These are phyloP conservation scores for Ophion obscuratus DNA, from an alignment of 2,888 invertebrate genomes.

Conservation along the genomic window DNA sequence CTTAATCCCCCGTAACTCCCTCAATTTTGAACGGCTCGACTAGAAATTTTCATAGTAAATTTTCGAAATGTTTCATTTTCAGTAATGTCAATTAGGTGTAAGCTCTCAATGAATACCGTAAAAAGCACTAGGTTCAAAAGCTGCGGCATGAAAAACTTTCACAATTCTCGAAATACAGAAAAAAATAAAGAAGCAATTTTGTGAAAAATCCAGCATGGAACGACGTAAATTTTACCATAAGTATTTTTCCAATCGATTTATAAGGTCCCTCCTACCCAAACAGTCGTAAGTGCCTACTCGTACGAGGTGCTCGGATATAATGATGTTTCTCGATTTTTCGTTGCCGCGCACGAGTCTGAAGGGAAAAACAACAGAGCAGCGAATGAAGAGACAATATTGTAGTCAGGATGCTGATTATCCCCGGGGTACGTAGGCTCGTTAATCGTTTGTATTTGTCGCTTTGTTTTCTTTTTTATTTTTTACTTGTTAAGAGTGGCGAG, in stretches of 20 bases:
- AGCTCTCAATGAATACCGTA: too few relatives aligned
- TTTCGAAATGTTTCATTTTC: too few relatives aligned
- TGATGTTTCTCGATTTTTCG: conserved; percentile 41
- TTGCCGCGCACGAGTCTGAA: conserved; percentile 43
- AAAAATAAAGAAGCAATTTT: not conserved
- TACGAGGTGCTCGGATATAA: conserved; percentile 59
- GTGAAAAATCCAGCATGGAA: not conserved
- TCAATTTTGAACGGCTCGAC: too few relatives aligned
- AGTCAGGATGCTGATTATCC: conserved; percentile 47
- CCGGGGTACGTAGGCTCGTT: conserved; percentile 42
- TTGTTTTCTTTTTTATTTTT: conserved; percentile 48
- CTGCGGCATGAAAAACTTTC: too few relatives aligned
- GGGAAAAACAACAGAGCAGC: conserved; percentile 13
- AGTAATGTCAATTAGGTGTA: too few relatives aligned
- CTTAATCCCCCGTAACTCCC: too few relatives aligned
- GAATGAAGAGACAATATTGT: conserved; percentile 51
- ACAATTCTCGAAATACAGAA: not conserved
- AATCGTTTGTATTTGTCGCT: conserved; percentile 48
- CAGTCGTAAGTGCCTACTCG: conserved; percentile 56
- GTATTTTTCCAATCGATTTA: conserved; percentile 57
- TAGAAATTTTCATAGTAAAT: too few relatives aligned
- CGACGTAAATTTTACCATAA: conserved; percentile 34
- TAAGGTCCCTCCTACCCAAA: conserved; percentile 45
- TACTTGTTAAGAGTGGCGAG: conserved; percentile 69
- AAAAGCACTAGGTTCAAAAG: too few relatives aligned